phyloP scores from a whole-genome alignment of 1,140 invertebrate genomes.

The Cyphomyrmex costatus region DNA sequence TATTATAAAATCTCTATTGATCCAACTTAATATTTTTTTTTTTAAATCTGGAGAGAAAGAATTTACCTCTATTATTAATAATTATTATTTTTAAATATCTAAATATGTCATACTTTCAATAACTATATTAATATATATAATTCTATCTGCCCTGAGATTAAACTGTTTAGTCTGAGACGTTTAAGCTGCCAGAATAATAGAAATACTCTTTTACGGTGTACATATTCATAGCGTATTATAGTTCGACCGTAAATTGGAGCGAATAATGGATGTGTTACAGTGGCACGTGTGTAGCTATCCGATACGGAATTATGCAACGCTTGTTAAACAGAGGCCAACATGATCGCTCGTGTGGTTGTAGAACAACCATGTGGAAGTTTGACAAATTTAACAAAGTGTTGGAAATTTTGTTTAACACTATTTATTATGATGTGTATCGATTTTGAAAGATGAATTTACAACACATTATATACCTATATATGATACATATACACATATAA shows the following conservation, averaged over 20 bases:
- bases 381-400: conserved; percentile 36
- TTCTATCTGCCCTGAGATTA: background rate
- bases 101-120: background rate
- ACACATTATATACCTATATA: background rate
- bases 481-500: background rate
- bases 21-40: background rate
- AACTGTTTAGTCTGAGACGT: conserved; percentile 15
- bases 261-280: conserved; percentile 49
- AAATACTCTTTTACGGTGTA: conserved; percentile 20
- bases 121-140: background rate
- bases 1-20: background rate
- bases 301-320: conserved; percentile 54
- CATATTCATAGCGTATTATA: conserved; percentile 52
- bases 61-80: background rate
- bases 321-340: conserved; percentile 38
- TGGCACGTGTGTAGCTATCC: conserved; percentile 45
- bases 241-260: conserved; percentile 41
- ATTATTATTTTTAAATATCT: background rate
- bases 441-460: background rate
- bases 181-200: conserved; percentile 43
- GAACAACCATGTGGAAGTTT: conserved; percentile 2
- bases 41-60: background rate
- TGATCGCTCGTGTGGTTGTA: conserved; percentile 23
- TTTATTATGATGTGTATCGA: conserved; percentile 6
- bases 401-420: conserved; percentile 13